These are phyloP conservation scores for Heliconius sara DNA, from an alignment of 2,888 invertebrate species.

Conservation along the genomic window DNA sequence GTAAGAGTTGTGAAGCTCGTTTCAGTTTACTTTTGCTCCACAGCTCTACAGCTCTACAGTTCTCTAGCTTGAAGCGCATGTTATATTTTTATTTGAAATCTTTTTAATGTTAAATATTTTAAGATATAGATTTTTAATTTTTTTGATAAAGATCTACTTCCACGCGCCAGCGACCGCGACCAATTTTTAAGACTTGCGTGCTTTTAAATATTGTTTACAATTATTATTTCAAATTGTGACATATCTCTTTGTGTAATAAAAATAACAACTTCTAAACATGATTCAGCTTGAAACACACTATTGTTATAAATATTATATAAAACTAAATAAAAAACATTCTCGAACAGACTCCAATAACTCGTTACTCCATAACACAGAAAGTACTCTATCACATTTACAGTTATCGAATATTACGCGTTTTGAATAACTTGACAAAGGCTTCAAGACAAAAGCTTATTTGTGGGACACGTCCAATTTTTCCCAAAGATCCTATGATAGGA, in stretches of 20 bases:
- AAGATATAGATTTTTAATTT: background rate
- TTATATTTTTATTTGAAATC: background rate
- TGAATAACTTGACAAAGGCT: constrained; percentile 16
- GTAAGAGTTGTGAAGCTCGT: constrained; percentile 8
- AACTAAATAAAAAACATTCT: too few relatives aligned
- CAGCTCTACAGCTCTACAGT: background rate
- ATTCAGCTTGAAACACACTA: too few relatives aligned
- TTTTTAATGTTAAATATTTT: background rate
- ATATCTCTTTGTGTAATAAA: too few relatives aligned
- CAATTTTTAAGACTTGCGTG: background rate
- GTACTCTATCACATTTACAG: too few relatives aligned
- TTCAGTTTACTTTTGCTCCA: constrained; percentile 3
- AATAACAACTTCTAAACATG: too few relatives aligned
- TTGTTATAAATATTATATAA: too few relatives aligned
- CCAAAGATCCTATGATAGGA: constrained; percentile 11
- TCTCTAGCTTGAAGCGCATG: background rate
- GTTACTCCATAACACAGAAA: too few relatives aligned
- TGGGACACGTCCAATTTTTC: constrained; percentile 13
- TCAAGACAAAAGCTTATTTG: constrained; percentile 6
- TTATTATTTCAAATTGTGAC: too few relatives aligned
- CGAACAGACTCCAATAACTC: too few relatives aligned
- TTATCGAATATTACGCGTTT: background rate
- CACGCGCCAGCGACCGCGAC: background rate
- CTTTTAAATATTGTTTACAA: too few relatives aligned
- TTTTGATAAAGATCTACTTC: background rate